phyloP scores from a whole-genome alignment of 2,797 vertebrate species.

The Sebastes taczanowskii region DNA sequence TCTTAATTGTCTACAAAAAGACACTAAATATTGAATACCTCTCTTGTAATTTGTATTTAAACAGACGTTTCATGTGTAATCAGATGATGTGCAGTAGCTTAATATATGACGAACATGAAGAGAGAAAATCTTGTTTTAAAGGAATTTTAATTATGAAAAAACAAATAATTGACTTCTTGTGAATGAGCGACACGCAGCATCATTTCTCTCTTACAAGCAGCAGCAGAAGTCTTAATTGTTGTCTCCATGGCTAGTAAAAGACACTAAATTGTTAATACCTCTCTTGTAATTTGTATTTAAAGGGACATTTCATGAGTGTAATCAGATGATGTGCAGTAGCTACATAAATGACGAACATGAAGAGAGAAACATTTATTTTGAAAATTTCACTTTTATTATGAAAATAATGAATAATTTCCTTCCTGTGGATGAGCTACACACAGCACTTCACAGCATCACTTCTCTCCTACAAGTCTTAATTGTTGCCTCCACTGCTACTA shows the following conservation, averaged over 20 bases:
- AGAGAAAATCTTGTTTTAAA: background rate
- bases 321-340: background rate
- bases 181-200: no score
- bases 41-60: background rate
- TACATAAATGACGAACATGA: no score
- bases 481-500: constrained; percentile 31
- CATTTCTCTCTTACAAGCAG: no score
- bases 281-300: background rate
- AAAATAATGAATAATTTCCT: background rate
- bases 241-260: background rate
- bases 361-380: background rate
- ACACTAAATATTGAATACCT: no score
- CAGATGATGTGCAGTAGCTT: background rate
- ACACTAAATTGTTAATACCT: no score
- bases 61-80: background rate
- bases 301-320: background rate
- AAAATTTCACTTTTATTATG: background rate
- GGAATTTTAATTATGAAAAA: no score
- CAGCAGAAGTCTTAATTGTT: no score
- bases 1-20: no score
- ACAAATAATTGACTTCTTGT: fast-evolving
- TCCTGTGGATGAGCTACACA: background rate
- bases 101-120: no score
- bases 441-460: background rate
- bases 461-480: constrained; percentile 26